A percentile compares a stretch with the other conserved stretches of the same genome.
Conservation (phyloP, 2,888 invertebrate species). For the Zaprionus lineosus region DNA sequence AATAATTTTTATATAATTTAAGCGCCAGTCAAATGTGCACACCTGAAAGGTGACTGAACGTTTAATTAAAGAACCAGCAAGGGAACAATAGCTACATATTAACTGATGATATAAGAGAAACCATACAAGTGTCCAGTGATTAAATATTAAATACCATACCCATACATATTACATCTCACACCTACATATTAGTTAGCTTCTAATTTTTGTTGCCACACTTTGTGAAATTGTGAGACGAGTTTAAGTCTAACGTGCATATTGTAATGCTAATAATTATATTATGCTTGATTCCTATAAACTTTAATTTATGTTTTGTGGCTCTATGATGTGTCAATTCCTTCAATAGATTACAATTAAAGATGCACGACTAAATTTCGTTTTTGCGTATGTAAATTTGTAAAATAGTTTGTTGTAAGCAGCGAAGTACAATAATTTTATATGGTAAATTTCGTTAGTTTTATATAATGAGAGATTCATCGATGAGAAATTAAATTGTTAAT, state of each 20-base stretch:
- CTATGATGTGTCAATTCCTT: constrained; percentile 50
- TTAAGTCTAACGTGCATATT: too few relatives aligned
- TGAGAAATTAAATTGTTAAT: constrained; percentile 55
- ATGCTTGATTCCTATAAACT: constrained; percentile 28
- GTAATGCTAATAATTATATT: too few relatives aligned
- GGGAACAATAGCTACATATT: constrained; percentile 60
- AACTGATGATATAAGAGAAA: constrained; percentile 33
- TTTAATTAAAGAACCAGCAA: constrained; percentile 43
- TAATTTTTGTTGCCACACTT: too few relatives aligned
- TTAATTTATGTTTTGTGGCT: constrained; percentile 36
- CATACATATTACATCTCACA: constrained; percentile 35
- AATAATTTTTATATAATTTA: too few relatives aligned
- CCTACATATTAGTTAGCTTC: constrained; percentile 56
- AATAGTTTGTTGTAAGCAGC: constrained; percentile 78
- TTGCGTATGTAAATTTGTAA: constrained; percentile 72
- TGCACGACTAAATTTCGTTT: constrained; percentile 51
- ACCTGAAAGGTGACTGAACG: too few relatives aligned
- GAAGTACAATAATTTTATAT: constrained; percentile 74
- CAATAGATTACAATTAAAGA: constrained; percentile 50
- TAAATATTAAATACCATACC: constrained; percentile 16
- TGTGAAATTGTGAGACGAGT: too few relatives aligned
- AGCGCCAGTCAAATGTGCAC: too few relatives aligned
- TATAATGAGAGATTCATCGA: constrained; percentile 56
- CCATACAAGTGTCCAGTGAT: constrained; percentile 40
- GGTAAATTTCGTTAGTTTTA: constrained; percentile 56